A percentile compares a stretch with the other conserved stretches of the same genome.
Conservation (phyloP, 1,140 invertebrate genomes). For the Zophobas atratus region DNA sequence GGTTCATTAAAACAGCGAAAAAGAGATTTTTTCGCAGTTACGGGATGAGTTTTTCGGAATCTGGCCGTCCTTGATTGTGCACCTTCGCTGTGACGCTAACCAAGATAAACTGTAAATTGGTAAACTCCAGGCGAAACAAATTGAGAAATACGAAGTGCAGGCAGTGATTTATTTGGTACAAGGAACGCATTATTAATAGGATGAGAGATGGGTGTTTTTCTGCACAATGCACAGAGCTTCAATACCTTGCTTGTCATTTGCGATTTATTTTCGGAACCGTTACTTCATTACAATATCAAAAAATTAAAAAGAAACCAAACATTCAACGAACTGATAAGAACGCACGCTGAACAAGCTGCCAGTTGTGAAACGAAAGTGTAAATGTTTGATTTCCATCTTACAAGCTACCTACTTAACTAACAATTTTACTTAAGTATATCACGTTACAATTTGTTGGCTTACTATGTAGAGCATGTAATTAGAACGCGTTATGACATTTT, state of each 20-base stretch:
- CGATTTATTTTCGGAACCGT: constrained; percentile 31
- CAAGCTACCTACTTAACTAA: too few relatives aligned
- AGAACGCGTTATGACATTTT: too few relatives aligned
- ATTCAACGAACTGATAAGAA: neutral
- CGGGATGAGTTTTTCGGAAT: neutral
- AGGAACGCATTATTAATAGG: constrained; percentile 51
- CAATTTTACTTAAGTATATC: too few relatives aligned
- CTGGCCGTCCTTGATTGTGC: constrained; percentile 15
- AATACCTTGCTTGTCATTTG: constrained; percentile 28
- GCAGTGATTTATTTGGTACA: constrained; percentile 55
- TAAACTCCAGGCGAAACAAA: constrained; percentile 57
- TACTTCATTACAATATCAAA: constrained; percentile 16
- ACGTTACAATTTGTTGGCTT: too few relatives aligned
- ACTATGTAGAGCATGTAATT: too few relatives aligned
- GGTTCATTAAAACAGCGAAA: constrained; percentile 10
- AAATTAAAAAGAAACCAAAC: neutral
- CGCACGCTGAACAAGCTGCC: neutral
- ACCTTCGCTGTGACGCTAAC: constrained; percentile 51
- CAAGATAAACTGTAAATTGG: constrained; percentile 58
- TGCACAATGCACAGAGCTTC: constrained; percentile 15
- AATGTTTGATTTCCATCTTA: too few relatives aligned
- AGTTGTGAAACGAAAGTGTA: too few relatives aligned
- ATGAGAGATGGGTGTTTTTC: constrained; percentile 37
- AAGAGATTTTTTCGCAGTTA: neutral
- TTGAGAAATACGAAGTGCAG: constrained; percentile 59